Base-by-base conservation (phyloP, 2,797 vertebrate species). In the Oreochromis grahami region DNA sequence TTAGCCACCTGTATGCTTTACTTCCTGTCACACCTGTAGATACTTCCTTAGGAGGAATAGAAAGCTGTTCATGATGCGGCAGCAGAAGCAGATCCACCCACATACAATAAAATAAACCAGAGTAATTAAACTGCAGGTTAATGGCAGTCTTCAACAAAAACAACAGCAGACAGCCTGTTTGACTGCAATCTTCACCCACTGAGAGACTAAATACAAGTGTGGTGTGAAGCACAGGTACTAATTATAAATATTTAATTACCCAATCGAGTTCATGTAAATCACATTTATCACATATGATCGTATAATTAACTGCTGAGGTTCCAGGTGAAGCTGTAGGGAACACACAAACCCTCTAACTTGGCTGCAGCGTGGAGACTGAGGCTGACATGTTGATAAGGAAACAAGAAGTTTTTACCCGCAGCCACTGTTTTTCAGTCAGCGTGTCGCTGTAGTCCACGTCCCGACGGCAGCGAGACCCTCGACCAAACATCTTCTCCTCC, bases 381-480 rank as follows among this genome's bases (percentile, higher is more conserved):
- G 24, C 10, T 14, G 11, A 50, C 11, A 36, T 15, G 26, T 50
- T 2, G 13, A n/a, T 50, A 63, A 13, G 2, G 9, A 14, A 17
- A 29, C 24, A 8, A 21, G 19, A 19, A 4, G 48, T 63, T 29
- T 79, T 93, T 97, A 99, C 98, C 97, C 98, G 94, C 8, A 99
- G 96, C 98, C 98, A 99, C 88, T 99, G 98, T 70, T 99, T 99
- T 87, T 99, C 98, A 0, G 98, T 99, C 88, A 99, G 96, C 2
- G 98, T 93, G 48, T 99, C 98, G 1, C 98, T 98, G 95, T 99
- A 99, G 94, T 99, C 98, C 70, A 99, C 98, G 21, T 99, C 98
- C 10, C 98, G 96, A 38, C 98, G 98, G 6, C 97, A 97, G 76
- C 98, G 98, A 1, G 98, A 99, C 1, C 98, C 98, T 32, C 98